Conservation (phyloP, 64 coral and sea anemone species). For the Orbicella faveolata region DNA sequence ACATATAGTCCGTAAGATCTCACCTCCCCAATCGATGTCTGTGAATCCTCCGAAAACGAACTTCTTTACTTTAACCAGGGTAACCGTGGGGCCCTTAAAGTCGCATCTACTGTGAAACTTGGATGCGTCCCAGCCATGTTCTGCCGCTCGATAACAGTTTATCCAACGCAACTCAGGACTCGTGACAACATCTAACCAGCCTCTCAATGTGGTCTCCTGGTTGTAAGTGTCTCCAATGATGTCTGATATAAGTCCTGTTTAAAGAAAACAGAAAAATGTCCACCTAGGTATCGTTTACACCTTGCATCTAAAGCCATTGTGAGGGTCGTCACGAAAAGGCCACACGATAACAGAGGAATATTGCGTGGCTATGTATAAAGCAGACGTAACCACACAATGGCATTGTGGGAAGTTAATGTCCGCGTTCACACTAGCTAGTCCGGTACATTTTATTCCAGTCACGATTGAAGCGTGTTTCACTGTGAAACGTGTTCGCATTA, state of each 20-base stretch:
- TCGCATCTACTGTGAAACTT: constrained; percentile 28
- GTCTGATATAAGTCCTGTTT: constrained; percentile 42
- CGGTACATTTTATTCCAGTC: too few species aligned
- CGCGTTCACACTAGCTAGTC: too few species aligned
- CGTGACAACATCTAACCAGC: neutral
- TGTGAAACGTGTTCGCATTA: too few species aligned
- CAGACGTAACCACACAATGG: too few species aligned
- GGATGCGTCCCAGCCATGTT: constrained; percentile 37
- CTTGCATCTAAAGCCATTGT: too few species aligned
- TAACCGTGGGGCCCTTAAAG: constrained; percentile 28
- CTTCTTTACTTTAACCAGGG: constrained; percentile 24
- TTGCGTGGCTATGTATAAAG: too few species aligned
- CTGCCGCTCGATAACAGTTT: constrained; percentile 12
- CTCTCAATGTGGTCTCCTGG: neutral
- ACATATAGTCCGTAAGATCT: neutral
- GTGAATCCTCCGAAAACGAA: constrained; percentile 50
- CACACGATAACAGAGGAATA: too few species aligned
- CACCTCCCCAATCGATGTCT: constrained; percentile 25
- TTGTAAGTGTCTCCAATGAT: neutral
- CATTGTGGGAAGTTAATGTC: too few species aligned
- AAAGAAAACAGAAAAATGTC: neutral
- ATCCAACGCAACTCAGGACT: constrained; percentile 2
- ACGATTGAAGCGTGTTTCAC: too few species aligned
- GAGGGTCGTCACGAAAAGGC: too few species aligned
- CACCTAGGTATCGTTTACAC: neutral